These are phyloP conservation scores for Thumatha senex DNA, from an alignment of 2,888 invertebrate species.

Conservation along the genomic window DNA sequence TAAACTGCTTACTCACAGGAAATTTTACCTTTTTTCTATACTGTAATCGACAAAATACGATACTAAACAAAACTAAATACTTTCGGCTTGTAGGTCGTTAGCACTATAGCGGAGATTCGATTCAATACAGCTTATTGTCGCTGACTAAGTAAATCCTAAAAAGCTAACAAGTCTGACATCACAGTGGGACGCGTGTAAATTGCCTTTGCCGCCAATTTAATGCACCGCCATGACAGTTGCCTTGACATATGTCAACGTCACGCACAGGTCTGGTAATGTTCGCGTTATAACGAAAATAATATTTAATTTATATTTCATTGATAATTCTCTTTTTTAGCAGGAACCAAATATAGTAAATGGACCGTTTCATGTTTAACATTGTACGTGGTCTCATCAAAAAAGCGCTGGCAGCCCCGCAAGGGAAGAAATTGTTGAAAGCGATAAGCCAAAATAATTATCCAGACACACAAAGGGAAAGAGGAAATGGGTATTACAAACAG, in stretches of 20 bases:
- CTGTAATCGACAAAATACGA: neutral
- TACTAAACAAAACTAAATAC: neutral
- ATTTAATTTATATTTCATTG: too few relatives aligned
- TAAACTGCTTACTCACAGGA: neutral
- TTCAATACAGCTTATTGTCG: conserved; percentile 6
- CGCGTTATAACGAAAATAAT: neutral
- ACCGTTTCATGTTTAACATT: too few relatives aligned
- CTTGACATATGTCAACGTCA: conserved; percentile 40
- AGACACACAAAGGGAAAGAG: too few relatives aligned
- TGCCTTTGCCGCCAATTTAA: conserved; percentile 34
- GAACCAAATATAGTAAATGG: too few relatives aligned
- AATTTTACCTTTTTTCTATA: neutral
- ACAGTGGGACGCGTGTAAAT: conserved; percentile 23
- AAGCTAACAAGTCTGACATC: conserved; percentile 7
- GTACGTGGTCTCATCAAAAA: too few relatives aligned
- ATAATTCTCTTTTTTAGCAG: too few relatives aligned
- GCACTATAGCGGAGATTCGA: conserved; percentile 1
- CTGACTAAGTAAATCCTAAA: conserved; percentile 8
- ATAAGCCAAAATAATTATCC: too few relatives aligned
- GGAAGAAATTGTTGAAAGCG: too few relatives aligned
- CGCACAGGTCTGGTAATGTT: conserved; percentile 2
- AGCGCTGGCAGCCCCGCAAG: too few relatives aligned
- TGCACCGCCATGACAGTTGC: conserved; percentile 28
- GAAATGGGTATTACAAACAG: too few relatives aligned
- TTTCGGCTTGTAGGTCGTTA: neutral